Conservation (phyloP, 2,888 invertebrate genomes). For the Catonia carolina region DNA sequence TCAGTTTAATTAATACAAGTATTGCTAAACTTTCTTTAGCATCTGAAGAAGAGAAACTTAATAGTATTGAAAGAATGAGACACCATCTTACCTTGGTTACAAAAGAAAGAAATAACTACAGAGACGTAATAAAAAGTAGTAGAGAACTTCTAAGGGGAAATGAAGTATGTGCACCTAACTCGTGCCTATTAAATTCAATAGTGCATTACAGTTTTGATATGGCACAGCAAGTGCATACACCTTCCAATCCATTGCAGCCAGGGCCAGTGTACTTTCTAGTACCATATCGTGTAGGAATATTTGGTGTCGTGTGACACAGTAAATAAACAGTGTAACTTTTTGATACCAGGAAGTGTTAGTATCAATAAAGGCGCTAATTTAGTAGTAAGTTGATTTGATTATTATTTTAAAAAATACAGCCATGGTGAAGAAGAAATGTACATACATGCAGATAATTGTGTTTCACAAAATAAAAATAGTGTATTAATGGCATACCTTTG, state of each 20-base stretch:
- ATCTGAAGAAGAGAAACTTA: slow-evolving; percentile 8
- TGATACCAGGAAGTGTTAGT: no score
- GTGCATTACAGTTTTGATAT: no score
- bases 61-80: slow-evolving; percentile 9
- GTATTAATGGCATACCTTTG: no score
- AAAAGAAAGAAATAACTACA: slow-evolving; percentile 12
- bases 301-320: slow-evolving; percentile 24
- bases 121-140: slow-evolving; percentile 5
- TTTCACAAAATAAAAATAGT: no score
- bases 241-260: no score
- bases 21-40: neutral
- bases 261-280: no score
- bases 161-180: no score
- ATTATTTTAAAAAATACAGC: slow-evolving; percentile 18
- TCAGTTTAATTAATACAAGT: slow-evolving; percentile 6
- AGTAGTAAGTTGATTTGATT: slow-evolving; percentile 16
- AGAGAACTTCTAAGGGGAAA: neutral
- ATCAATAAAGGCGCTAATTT: slow-evolving; percentile 17
- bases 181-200: no score
- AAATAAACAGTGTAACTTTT: slow-evolving; percentile 20
- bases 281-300: slow-evolving; percentile 26
- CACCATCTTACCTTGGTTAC: neutral
- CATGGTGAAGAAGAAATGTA: no score
- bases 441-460: no score
- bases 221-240: no score